phyloP scores from a whole-genome alignment of 92 coral and sea anemone species.

The Porites rus region DNA sequence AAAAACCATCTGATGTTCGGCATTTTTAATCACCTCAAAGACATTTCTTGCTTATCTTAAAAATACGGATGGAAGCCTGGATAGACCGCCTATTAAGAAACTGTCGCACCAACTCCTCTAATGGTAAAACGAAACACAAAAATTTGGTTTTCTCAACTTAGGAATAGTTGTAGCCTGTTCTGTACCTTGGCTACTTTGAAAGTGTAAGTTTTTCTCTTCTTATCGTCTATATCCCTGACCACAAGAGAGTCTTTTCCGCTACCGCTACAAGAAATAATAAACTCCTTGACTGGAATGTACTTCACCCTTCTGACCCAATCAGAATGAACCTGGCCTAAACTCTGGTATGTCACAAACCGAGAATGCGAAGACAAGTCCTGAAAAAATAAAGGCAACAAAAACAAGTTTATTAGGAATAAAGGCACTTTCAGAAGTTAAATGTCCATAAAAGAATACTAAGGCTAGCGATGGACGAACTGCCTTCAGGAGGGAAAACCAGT shows the following conservation, averaged over 20 bases:
- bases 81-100: too few species aligned
- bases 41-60: too few species aligned
- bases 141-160: too few species aligned
- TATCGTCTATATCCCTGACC: conserved; percentile 85
- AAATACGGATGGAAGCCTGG: too few species aligned
- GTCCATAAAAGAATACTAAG: background rate
- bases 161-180: background rate
- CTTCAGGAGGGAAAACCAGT: background rate
- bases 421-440: too few species aligned
- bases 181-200: conserved; percentile 91
- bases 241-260: conserved; percentile 89
- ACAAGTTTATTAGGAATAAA: background rate
- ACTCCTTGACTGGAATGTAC: conserved; percentile 81
- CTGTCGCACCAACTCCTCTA: too few species aligned
- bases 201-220: conserved; percentile 87
- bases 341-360: conserved; percentile 72
- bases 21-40: too few species aligned
- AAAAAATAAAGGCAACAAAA: background rate
- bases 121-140: too few species aligned
- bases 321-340: conserved; percentile 79
- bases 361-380: conserved; percentile 85
- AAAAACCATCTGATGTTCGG: too few species aligned
- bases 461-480: background rate
- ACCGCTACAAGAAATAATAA: conserved; percentile 89
- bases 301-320: conserved; percentile 95